These are phyloP conservation scores for Periophthalmus modestus DNA, from an alignment of 2,113 vertebrate genomes.

Conservation along the genomic window DNA sequence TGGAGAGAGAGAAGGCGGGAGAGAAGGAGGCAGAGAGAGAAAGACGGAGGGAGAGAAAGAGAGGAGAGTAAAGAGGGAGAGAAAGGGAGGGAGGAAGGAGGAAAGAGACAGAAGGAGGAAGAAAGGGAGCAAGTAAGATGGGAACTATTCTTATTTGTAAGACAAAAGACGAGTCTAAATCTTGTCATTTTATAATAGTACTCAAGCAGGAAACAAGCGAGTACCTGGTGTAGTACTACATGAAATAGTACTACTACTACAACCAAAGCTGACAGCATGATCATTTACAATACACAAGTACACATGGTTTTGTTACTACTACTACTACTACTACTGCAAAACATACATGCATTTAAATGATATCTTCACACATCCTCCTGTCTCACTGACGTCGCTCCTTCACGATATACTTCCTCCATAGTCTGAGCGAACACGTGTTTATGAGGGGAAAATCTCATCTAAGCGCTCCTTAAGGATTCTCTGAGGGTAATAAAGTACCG, in stretches of 20 bases:
- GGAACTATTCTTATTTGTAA: not conserved
- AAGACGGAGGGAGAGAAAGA: too few species aligned
- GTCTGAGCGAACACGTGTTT: not conserved
- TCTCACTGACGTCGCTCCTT: not conserved
- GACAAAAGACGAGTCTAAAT: not conserved
- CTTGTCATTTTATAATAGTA: too few species aligned
- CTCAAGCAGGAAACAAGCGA: too few species aligned
- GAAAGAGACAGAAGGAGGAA: too few species aligned
- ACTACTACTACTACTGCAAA: too few species aligned
- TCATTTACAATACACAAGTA: not conserved
- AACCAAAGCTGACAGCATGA: not conserved
- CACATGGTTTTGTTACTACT: too few species aligned
- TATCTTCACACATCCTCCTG: not conserved
- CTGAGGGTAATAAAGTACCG: not conserved
- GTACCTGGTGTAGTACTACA: not conserved
- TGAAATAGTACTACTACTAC: not conserved
- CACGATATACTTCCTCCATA: conserved; percentile 1
- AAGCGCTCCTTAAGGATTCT: conserved; percentile 7
- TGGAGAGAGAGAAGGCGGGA: too few species aligned
- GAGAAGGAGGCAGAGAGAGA: too few species aligned
- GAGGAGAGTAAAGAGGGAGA: too few species aligned
- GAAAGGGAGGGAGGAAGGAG: too few species aligned
- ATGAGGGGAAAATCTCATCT: conserved; percentile 1
- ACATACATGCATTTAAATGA: not conserved
- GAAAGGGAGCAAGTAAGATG: too few species aligned